These are phyloP conservation scores for Ephialtes manifestator DNA, from an alignment of 2,888 invertebrate genomes.

Conservation along the genomic window DNA sequence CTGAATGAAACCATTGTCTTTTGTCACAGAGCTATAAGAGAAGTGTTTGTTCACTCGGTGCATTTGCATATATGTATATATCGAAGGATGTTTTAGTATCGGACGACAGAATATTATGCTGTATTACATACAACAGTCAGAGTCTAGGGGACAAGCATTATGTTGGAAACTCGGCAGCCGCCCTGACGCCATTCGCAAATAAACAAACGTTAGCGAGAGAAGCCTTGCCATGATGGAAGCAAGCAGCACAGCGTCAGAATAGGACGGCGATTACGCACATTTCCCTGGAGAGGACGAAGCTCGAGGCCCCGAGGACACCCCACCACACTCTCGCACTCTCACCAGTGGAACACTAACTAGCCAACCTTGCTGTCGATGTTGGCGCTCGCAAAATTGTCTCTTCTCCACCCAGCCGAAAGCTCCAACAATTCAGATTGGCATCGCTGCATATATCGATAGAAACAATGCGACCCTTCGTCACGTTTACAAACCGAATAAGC, in stretches of 20 bases:
- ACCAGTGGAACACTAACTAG: constrained; percentile 41
- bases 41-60: constrained; percentile 25
- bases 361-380: constrained; percentile 27
- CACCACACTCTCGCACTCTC: constrained; percentile 44
- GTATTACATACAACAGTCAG: not conserved
- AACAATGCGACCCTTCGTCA: not conserved
- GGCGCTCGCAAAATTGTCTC: constrained; percentile 24
- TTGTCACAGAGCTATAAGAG: constrained; percentile 22
- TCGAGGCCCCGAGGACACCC: constrained; percentile 58
- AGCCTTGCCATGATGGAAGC: constrained; percentile 30
- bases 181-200: constrained; percentile 46
- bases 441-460: not conserved
- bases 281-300: constrained; percentile 80
- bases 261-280: constrained; percentile 84
- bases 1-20: constrained; percentile 38
- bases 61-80: not conserved
- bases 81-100: constrained; percentile 11
- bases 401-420: not conserved
- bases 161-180: constrained; percentile 2
- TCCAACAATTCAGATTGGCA: not conserved
- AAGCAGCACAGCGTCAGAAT: constrained; percentile 76
- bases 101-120: not conserved
- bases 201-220: constrained; percentile 56
- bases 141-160: constrained; percentile 25
- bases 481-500: not conserved